phyloP scores from a whole-genome alignment of 2,113 vertebrate genomes.

The Anolis carolinensis region DNA sequence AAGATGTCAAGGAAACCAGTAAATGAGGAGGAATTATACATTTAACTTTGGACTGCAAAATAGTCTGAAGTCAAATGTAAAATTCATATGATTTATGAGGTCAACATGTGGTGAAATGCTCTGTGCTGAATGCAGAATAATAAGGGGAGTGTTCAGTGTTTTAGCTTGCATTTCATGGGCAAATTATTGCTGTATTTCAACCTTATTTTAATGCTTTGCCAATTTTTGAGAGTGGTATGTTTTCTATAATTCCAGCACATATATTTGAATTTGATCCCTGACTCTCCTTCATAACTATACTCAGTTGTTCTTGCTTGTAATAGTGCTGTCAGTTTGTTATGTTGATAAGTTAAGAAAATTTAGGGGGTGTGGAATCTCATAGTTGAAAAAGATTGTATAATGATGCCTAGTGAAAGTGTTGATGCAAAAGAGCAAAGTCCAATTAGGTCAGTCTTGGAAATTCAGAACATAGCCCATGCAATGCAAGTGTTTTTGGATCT shows the following conservation, averaged over 20 bases:
- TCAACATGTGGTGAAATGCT: background rate
- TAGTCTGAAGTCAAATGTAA: accelerated
- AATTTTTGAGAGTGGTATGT: background rate
- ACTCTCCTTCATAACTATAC: background rate
- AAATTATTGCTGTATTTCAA: slow-evolving; percentile 29
- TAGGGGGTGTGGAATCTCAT: background rate
- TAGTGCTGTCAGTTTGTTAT: background rate
- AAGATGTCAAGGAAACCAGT: slow-evolving; percentile 10
- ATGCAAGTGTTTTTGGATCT: background rate
- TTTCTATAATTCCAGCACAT: background rate
- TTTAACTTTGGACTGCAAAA: slow-evolving; percentile 19
- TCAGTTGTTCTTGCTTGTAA: background rate
- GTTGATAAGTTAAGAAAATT: background rate
- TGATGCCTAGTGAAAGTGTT: background rate
- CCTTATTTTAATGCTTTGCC: background rate
- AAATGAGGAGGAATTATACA: background rate
- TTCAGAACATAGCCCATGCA: background rate
- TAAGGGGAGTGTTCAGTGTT: background rate
- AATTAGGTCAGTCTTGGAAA: background rate
- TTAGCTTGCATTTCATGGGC: background rate
- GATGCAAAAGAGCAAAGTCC: too few relatives aligned
- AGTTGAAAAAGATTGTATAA: background rate
- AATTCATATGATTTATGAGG: background rate
- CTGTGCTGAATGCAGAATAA: background rate
- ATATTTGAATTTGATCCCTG: background rate